A percentile compares a stretch with the other conserved stretches of the same genome.
These are phyloP conservation scores for Furcula furcula DNA, from an alignment of 2,888 invertebrate genomes.

Conservation along the genomic window DNA sequence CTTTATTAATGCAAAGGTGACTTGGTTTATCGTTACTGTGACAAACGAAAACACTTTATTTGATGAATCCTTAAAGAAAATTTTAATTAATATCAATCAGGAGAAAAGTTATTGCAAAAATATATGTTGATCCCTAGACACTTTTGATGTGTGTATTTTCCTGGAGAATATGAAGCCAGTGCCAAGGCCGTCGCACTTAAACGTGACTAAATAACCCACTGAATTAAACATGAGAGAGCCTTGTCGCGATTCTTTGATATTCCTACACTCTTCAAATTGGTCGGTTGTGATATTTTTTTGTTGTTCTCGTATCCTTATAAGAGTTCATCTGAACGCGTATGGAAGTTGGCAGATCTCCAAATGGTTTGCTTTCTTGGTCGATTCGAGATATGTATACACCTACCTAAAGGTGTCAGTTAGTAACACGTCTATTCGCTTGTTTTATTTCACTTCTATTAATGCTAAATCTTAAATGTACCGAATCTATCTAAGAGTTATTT, in stretches of 20 bases:
- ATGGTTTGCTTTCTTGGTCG: slow-evolving; percentile 33
- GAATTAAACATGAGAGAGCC: slow-evolving; percentile 51
- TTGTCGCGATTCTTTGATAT: slow-evolving; percentile 35
- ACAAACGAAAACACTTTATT: too few relatives aligned
- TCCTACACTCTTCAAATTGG: slow-evolving; percentile 41
- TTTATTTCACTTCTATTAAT: slow-evolving; percentile 12
- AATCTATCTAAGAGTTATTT: neutral
- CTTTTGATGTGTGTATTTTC: too few relatives aligned
- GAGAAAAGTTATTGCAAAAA: too few relatives aligned
- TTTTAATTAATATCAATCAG: too few relatives aligned
- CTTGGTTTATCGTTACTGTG: too few relatives aligned
- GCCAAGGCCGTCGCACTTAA: slow-evolving; percentile 46
- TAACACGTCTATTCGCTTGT: slow-evolving; percentile 11
- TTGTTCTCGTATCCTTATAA: slow-evolving; percentile 38
- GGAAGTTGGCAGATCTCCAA: slow-evolving; percentile 60
- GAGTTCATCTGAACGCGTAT: slow-evolving; percentile 36
- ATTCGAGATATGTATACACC: slow-evolving; percentile 15
- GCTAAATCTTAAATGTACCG: slow-evolving; percentile 4
- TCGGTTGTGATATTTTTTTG: slow-evolving; percentile 35
- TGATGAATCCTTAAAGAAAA: too few relatives aligned
- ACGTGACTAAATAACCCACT: slow-evolving; percentile 40
- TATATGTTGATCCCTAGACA: too few relatives aligned
- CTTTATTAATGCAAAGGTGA: too few relatives aligned
- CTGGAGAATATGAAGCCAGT: slow-evolving; percentile 35
- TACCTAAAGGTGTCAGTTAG: slow-evolving; percentile 3